These are phyloP conservation scores for Lepidochrysops patricia DNA, from an alignment of 2,888 invertebrate species.

Conservation along the genomic window DNA sequence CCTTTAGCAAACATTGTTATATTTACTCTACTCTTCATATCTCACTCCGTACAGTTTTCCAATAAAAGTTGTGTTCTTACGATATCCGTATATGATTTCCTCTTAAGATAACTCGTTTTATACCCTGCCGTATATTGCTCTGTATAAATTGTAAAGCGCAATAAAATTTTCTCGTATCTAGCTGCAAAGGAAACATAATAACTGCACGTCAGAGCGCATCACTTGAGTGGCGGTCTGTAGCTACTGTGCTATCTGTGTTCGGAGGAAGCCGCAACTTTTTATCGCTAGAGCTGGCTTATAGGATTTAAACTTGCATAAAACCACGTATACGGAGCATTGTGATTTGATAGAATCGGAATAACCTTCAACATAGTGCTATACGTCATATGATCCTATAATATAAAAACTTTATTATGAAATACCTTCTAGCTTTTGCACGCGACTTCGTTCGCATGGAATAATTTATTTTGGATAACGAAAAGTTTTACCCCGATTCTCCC, in stretches of 20 bases:
- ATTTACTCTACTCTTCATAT: no score
- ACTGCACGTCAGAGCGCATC: slow-evolving; percentile 7
- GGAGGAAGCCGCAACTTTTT: slow-evolving; percentile 15
- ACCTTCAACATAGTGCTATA: no score
- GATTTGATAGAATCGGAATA: background rate
- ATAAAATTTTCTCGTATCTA: slow-evolving; percentile 12
- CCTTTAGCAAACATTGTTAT: background rate
- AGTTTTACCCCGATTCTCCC: no score
- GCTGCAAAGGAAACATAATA: slow-evolving; percentile 12
- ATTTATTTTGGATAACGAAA: no score
- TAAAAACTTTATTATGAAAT: no score
- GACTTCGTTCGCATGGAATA: no score
- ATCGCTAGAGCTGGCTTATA: slow-evolving; percentile 10
- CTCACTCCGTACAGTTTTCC: no score
- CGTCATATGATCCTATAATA: no score
- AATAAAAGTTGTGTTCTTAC: no score
- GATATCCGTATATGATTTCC: no score
- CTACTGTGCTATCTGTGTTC: background rate
- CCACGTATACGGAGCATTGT: background rate
- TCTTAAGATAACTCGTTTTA: no score
- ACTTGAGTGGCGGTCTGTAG: background rate
- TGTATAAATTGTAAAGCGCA: slow-evolving; percentile 9
- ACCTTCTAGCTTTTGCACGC: no score
- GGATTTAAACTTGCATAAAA: slow-evolving; percentile 1
- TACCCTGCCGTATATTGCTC: slow-evolving; percentile 4